Percentiles rank a stretch among this genome's conserved stretches.
These are phyloP conservation scores for Leptonema lineaticorne DNA, from an alignment of 1,140 invertebrate genomes.

Conservation along the genomic window DNA sequence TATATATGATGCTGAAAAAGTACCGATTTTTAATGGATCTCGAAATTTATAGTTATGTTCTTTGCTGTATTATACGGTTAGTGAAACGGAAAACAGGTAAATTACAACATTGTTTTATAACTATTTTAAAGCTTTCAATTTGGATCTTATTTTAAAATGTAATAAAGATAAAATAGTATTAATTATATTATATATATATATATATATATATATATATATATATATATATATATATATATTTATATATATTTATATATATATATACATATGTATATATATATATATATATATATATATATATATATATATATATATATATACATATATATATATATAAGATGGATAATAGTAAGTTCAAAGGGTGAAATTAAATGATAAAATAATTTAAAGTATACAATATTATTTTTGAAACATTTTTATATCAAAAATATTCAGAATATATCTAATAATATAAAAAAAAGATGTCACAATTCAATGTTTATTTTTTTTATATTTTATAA, in stretches of 20 bases:
- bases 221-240: background rate
- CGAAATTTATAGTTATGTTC: too few species aligned
- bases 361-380: too few species aligned
- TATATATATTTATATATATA: background rate
- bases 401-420: background rate
- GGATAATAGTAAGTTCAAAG: too few species aligned
- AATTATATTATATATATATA: background rate
- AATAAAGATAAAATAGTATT: background rate
- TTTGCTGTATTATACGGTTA: background rate
- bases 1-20: too few species aligned
- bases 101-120: background rate
- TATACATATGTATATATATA: background rate
- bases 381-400: background rate
- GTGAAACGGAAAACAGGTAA: background rate
- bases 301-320: background rate
- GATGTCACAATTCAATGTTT: too few species aligned
- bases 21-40: too few species aligned
- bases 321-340: background rate
- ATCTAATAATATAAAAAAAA: background rate
- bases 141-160: background rate
- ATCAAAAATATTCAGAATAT: background rate
- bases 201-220: conserved; percentile 6
- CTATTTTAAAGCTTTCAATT: background rate
- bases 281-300: background rate
- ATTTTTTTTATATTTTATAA: too few species aligned